These are phyloP conservation scores for Melanotaenia trifasciata DNA, from an alignment of 2,797 vertebrate genomes.

Conservation along the genomic window DNA sequence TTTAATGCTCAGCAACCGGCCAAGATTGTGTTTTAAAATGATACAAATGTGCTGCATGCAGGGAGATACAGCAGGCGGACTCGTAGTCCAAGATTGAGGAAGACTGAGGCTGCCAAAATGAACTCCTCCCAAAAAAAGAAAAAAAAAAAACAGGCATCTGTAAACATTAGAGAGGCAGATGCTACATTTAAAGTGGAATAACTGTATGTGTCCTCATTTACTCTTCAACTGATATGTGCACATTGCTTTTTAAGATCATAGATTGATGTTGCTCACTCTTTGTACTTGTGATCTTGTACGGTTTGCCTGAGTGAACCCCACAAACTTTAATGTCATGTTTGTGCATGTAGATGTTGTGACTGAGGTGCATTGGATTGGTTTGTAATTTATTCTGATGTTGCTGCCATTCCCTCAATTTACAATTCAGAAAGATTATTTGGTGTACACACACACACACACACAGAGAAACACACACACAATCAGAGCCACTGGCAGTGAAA, in stretches of 20 bases:
- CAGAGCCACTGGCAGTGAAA: conserved; percentile 19
- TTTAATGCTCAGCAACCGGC: conserved; percentile 63
- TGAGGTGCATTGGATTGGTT: conserved; percentile 17
- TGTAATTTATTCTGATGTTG: conserved; percentile 41
- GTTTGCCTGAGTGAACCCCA: conserved; percentile 21
- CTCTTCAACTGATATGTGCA: background rate
- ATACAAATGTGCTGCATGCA: conserved; percentile 57
- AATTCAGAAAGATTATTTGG: conserved; percentile 38
- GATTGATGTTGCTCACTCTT: background rate
- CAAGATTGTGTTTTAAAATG: conserved; percentile 65
- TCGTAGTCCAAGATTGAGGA: conserved; percentile 37
- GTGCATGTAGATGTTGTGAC: conserved; percentile 20
- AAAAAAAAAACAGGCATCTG: conserved; percentile 11
- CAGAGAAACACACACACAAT: background rate
- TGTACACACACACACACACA: conserved; percentile 8
- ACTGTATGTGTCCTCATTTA: background rate
- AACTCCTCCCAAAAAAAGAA: conserved; percentile 39
- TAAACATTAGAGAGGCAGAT: conserved; percentile 31
- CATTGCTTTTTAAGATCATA: background rate
- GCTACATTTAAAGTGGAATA: conserved; percentile 16
- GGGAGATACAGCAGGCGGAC: conserved; percentile 26
- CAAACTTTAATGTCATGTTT: background rate
- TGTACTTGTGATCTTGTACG: conserved; percentile 36
- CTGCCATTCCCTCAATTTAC: conserved; percentile 48
- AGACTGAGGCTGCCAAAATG: conserved; percentile 41